phyloP scores from a whole-genome alignment of 2,797 vertebrate genomes.

The Sparidentex hasta region DNA sequence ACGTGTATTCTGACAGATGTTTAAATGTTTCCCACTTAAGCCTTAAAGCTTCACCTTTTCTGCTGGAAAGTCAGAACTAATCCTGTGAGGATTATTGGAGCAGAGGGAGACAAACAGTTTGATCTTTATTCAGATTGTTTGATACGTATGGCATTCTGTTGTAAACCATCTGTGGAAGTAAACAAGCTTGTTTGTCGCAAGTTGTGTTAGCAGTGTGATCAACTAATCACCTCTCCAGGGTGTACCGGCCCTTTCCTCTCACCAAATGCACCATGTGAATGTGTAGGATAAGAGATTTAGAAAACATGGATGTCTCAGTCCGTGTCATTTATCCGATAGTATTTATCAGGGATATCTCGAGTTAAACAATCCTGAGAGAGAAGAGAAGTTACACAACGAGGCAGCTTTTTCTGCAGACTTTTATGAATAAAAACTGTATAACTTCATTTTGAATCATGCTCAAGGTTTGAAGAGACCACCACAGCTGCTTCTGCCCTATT shows the following conservation, averaged over 20 bases:
- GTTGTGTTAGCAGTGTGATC: background rate
- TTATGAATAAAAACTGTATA: too few relatives aligned
- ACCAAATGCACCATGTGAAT: background rate
- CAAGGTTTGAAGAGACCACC: too few relatives aligned
- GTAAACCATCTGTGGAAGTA: background rate
- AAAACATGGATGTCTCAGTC: background rate
- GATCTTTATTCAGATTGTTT: slow-evolving; percentile 5
- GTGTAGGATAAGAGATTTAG: background rate
- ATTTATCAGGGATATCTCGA: too few relatives aligned
- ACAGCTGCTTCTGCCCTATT: too few relatives aligned
- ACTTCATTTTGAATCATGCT: too few relatives aligned
- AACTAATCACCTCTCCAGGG: background rate
- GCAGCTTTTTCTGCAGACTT: too few relatives aligned
- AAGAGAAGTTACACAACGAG: too few relatives aligned
- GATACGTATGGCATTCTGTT: background rate
- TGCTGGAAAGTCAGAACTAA: slow-evolving; percentile 25
- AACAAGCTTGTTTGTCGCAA: background rate
- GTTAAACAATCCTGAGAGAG: too few relatives aligned
- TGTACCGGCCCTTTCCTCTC: background rate
- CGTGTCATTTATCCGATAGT: too few relatives aligned
- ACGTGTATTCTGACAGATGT: slow-evolving; percentile 30
- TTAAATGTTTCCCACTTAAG: slow-evolving; percentile 50
- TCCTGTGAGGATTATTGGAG: slow-evolving; percentile 31
- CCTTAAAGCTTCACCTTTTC: slow-evolving; percentile 47
- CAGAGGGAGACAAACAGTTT: background rate